Conservation (phyloP, 2,888 invertebrate genomes). For the Chromoteleia sp. region DNA sequence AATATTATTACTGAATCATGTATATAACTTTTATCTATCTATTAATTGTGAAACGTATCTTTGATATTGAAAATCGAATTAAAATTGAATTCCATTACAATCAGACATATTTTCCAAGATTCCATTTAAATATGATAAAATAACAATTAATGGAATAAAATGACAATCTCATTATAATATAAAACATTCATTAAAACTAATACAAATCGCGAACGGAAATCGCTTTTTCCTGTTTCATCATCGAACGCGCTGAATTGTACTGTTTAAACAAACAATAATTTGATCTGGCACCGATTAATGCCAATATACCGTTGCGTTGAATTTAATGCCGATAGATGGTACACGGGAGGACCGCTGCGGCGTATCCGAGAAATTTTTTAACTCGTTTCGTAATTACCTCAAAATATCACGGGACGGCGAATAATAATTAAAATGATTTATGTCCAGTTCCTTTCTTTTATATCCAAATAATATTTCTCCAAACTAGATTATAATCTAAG, state of each 20-base stretch:
- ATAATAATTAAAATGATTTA: slow-evolving; percentile 41
- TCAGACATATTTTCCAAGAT: no score
- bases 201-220: background rate
- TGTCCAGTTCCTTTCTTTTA: background rate
- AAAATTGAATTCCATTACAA: no score
- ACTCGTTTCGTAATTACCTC: slow-evolving; percentile 26
- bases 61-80: no score
- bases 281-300: background rate
- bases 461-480: slow-evolving; percentile 21
- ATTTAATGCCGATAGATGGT: background rate
- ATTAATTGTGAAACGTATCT: no score
- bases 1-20: no score
- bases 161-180: background rate
- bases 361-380: slow-evolving; percentile 4
- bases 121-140: background rate
- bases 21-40: no score
- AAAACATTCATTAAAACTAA: background rate
- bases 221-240: no score
- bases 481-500: slow-evolving; percentile 50
- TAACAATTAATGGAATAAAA: no score
- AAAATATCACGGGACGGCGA: slow-evolving; percentile 5
- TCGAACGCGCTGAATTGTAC: background rate
- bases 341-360: background rate
- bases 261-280: slow-evolving; percentile 3
- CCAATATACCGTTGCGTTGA: background rate